phyloP scores from a whole-genome alignment of 2,113 vertebrate genomes.

The Erythrocercus mccallii region DNA sequence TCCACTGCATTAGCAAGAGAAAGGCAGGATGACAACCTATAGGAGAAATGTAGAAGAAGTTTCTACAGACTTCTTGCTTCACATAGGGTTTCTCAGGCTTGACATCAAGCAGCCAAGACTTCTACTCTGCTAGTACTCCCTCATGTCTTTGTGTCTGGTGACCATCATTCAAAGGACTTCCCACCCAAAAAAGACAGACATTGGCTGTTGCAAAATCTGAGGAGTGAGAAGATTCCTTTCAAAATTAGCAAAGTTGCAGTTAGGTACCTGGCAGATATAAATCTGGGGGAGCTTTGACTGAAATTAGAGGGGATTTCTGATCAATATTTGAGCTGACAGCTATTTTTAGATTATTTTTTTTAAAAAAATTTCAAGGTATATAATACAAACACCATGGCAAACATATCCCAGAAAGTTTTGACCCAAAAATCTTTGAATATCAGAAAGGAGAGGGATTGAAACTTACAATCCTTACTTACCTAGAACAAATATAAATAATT shows the following conservation, averaged over 20 bases:
- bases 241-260: background rate
- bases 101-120: background rate
- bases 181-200: background rate
- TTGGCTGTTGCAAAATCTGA: background rate
- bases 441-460: background rate
- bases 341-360: background rate
- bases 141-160: background rate
- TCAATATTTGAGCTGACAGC: background rate
- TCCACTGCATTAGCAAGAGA: background rate
- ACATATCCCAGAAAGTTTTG: background rate
- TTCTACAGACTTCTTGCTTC: background rate
- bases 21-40: background rate
- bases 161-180: background rate
- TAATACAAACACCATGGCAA: background rate
- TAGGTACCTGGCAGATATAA: background rate
- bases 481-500: background rate
- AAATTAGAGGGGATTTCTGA: background rate
- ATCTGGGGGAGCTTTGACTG: accelerated
- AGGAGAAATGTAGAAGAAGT: background rate
- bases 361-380: background rate
- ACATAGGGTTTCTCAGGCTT: background rate
- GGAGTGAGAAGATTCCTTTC: background rate
- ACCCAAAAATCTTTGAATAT: background rate
- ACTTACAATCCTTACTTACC: background rate
- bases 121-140: background rate